Base-by-base conservation (phyloP, 2,888 invertebrate genomes). In the Sympetrum striolatum region DNA sequence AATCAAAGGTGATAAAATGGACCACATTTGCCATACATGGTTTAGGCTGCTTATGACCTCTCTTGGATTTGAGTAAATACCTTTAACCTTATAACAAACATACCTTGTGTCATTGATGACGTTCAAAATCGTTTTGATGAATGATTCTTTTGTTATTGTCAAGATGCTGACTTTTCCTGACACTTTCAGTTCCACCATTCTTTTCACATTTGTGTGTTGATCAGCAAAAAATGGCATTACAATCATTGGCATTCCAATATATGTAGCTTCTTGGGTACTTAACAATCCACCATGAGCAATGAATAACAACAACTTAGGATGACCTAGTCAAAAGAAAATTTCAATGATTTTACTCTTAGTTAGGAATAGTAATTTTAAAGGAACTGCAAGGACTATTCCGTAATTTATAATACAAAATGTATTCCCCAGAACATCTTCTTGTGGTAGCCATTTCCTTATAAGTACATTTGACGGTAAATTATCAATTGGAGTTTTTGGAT, bases 381-480 rank as follows among this genome's bases (percentile, higher is more conserved):
- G 15, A 53, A 25, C 10, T 80, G 0, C 15, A 15, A 80, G 31
- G 44, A 44, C 10, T 44, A 8, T 44, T 44, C 44, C 6, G 4
- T 80, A 3, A 35, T 18, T 80, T 18, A 2, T 18, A 80, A 37
- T 18, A 1, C 0, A 35, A 31, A 44, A 44, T 8, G 22, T 18
- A 80, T 90, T 73, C 80, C 90, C 90, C 2, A 90, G 80, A 2
- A 90, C 37, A 58, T 90, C 90, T 35, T 90, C 80, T 90, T 90
- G 90, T 44, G 90, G 90, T 5, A 90, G 80, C 90, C 90, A 90
- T 15, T 79, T 58, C 58, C n/a, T 80, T 12, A 80, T 22, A 18
- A 90, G 79, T 15, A 90, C 53, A 58, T 90, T 90, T 25, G 79
- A 48, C 12, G 90, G 80, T 22, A 90, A 12, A 53, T 31, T 25